A percentile compares a stretch with the other conserved stretches of the same genome.
Evolutionary conservation across 2,888 invertebrate species (phyloP).

Genomic region (Stenoptilia bipunctidactyla): DNA sequence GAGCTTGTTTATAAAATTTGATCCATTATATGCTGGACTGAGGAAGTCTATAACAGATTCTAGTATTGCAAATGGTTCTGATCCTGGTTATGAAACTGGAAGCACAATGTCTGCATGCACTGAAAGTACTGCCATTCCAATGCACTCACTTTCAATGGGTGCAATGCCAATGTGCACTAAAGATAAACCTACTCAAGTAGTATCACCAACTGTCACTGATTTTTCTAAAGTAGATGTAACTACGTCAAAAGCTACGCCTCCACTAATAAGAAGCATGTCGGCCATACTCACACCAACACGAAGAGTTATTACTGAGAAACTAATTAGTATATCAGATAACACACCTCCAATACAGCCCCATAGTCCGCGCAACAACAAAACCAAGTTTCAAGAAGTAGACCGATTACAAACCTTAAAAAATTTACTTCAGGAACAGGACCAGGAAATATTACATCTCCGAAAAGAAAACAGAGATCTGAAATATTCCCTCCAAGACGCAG

Average conservation of each 20-base stretch:
- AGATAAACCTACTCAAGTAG: conserved; percentile 57
- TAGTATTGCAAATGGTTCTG: conserved; percentile 31
- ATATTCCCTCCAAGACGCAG: conserved; percentile 38
- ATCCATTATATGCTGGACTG: conserved; percentile 59
- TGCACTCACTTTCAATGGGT: conserved; percentile 36
- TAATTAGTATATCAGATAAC: conserved; percentile 47
- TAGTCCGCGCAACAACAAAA: conserved; percentile 35
- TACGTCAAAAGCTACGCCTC: conserved; percentile 32
- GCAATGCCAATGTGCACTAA: conserved; percentile 26
- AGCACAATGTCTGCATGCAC: conserved; percentile 42
- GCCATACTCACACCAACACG: conserved; percentile 51
- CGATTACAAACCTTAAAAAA: conserved; percentile 41
- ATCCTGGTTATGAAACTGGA: conserved; percentile 57
- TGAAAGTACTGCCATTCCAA: conserved; percentile 33
- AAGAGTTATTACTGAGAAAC: conserved; percentile 47
- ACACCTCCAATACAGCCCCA: conserved; percentile 50
- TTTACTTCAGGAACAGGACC: conserved; percentile 53
- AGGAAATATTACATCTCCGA: conserved; percentile 41
- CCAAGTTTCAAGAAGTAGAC: conserved; percentile 33
- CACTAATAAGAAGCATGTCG: conserved; percentile 51
- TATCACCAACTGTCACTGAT: conserved; percentile 50
- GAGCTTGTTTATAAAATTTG: conserved; percentile 77
- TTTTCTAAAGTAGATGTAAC: conserved; percentile 22
- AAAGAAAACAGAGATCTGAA: conserved; percentile 52
- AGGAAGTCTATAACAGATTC: conserved; percentile 21